Evolutionary conservation across 2,113 vertebrate species (phyloP), one percentile per base, ranked within the genome.

Genomic region (Aix galericulata): DNA sequence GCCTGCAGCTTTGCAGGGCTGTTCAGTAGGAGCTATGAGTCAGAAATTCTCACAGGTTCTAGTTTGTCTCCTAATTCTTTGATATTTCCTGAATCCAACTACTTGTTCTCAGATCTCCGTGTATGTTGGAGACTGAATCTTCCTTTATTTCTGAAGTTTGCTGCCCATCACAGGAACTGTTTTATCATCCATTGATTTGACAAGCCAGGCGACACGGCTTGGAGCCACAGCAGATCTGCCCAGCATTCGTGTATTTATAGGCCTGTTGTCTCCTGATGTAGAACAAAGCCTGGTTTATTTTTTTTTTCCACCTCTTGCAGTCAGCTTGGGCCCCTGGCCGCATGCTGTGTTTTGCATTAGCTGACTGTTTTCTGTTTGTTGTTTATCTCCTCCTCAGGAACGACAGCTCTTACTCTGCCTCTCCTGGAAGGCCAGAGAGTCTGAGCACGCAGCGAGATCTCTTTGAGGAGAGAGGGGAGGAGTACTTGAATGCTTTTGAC

Each of bases 381-480:
- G 42, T 75, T 95, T 97, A 89, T 82, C 94, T 96, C 55, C 36
- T 95, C 97, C 93, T 92, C 97, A 99, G 99, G 97, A 98, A 89
- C 88, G 99, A 99, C 82, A 95, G 96, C 93, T 93, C 98, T 63
- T 98, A 98, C 91, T 98, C 98, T 60, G 78, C 94, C 82, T 85
- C 97, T 77, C 64, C 97, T 31, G 97, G 97, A 97, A 98, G 98
- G 88, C 85, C 97, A 0, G 98, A 98, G 87, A 95, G 91, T 66
- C 16, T 97, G 86, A 96, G 91, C 69, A 82, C 94, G 55, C 98
- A 98, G 88, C 98, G 98, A 69, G 98, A 98, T 88, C 98, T 98
- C 18, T 99, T 99, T 96, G 99, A 99, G 91, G 99, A 99, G 40
- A 97, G 98, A 89, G 88, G 97, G 66, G 98, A 97, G 42, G 99